A percentile compares a stretch with the other conserved stretches of the same genome.
phyloP scores from a whole-genome alignment of 2,888 invertebrate genomes.

The Ferrisia virgata region DNA sequence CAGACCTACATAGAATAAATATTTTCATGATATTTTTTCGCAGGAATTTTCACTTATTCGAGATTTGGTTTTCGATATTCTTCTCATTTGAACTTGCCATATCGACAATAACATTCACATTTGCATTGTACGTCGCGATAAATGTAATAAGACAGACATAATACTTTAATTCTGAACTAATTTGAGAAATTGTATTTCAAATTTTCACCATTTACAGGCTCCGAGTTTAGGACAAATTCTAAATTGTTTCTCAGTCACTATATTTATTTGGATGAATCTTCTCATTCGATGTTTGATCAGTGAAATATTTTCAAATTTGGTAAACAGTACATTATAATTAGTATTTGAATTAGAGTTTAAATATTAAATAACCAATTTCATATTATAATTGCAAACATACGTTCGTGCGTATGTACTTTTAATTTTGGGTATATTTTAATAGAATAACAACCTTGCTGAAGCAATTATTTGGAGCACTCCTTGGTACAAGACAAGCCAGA shows the following conservation, averaged over 20 bases:
- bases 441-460: background rate
- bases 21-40: background rate
- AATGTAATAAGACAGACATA: too few relatives aligned
- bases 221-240: background rate
- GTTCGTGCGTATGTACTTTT: too few relatives aligned
- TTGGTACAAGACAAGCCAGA: background rate
- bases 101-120: background rate
- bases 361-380: too few relatives aligned
- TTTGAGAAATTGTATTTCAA: too few relatives aligned
- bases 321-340: too few relatives aligned
- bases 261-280: background rate
- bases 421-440: background rate
- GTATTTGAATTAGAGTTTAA: too few relatives aligned
- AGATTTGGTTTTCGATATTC: background rate
- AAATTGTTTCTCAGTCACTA: background rate
- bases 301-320: background rate
- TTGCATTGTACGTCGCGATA: background rate
- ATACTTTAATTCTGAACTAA: too few relatives aligned
- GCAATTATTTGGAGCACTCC: background rate
- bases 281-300: background rate
- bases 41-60: background rate
- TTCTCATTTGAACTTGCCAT: background rate
- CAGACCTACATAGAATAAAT: too few relatives aligned
- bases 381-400: too few relatives aligned
- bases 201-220: background rate